Evolutionary conservation across 2,797 vertebrate genomes (phyloP).

Genomic region (Tarsius wallacei): DNA sequence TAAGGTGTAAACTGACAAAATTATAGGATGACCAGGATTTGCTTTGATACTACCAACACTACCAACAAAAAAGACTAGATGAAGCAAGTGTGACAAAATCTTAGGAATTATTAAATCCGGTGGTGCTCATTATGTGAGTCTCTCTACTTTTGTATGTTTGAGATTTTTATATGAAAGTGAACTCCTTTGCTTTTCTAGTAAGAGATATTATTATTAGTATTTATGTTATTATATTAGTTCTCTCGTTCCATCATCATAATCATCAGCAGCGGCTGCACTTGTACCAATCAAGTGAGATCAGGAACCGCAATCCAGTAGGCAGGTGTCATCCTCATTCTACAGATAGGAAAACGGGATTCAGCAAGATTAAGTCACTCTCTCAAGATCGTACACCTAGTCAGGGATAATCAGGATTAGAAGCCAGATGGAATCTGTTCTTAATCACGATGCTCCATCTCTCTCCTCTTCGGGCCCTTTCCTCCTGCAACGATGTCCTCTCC

Average conservation of each 20-base stretch:
- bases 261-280: background rate
- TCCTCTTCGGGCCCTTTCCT: rapidly evolving
- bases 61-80: background rate
- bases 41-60: background rate
- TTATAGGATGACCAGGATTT: background rate
- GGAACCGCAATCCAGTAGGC: background rate
- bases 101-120: background rate
- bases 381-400: background rate
- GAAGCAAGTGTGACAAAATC: background rate
- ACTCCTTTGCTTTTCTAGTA: background rate
- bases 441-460: background rate
- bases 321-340: background rate
- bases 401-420: background rate
- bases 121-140: background rate
- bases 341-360: background rate
- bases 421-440: background rate
- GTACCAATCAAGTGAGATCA: too few relatives aligned
- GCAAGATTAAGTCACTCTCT: background rate
- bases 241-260: background rate
- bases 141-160: background rate
- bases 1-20: slow-evolving; percentile 15
- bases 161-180: background rate
- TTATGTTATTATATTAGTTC: background rate
- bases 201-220: background rate
- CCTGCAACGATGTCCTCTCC: background rate